These are phyloP conservation scores for Phylloscopus collybita DNA, from an alignment of 2,797 vertebrate genomes.

Conservation along the genomic window DNA sequence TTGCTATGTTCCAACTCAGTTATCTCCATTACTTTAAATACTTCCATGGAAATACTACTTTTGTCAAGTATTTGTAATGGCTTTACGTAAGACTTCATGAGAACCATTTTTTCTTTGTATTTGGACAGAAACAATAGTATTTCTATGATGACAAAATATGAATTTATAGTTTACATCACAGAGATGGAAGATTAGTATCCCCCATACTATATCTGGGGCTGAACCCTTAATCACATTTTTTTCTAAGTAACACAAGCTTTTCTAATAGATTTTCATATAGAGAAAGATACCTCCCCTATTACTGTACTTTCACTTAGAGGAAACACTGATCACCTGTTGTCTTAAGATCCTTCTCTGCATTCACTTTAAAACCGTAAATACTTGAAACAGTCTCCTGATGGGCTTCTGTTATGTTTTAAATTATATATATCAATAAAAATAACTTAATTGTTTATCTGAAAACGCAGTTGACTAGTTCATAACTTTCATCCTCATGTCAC, in stretches of 20 bases:
- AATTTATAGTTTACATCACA: too few species aligned
- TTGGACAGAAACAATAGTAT: too few species aligned
- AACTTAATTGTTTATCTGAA: not conserved
- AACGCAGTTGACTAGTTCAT: not conserved
- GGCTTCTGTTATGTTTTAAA: not conserved
- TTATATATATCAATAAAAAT: not conserved
- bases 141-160: too few species aligned
- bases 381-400: not conserved
- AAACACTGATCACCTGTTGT: not conserved
- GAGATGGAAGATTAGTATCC: too few species aligned
- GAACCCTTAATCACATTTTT: not conserved
- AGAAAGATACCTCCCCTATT: not conserved
- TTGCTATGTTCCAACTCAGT: not conserved
- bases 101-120: not conserved
- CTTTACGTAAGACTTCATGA: not conserved
- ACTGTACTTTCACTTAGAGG: not conserved
- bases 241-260: not conserved
- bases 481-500: not conserved
- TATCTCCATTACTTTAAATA: not conserved
- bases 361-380: not conserved
- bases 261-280: not conserved
- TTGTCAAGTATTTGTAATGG: not conserved
- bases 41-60: not conserved
- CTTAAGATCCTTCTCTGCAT: not conserved
- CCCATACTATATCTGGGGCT: too few species aligned